Percentiles rank a stretch among this genome's conserved stretches.
These are phyloP conservation scores for Hypselothyrea guttata DNA, from an alignment of 2,888 invertebrate species.

Conservation along the genomic window DNA sequence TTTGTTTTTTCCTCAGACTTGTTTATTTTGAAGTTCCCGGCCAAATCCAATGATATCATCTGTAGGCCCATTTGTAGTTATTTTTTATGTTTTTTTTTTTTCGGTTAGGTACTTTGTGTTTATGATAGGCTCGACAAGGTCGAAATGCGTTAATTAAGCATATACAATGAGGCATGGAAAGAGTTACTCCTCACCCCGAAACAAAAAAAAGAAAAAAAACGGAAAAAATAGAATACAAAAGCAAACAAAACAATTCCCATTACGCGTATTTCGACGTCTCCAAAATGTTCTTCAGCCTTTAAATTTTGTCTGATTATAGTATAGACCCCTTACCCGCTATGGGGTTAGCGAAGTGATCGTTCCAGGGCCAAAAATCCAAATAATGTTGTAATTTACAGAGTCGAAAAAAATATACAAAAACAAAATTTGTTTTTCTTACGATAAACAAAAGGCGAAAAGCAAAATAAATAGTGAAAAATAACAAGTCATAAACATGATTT, in stretches of 20 bases:
- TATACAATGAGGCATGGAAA: conserved; percentile 28
- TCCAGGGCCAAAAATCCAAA: conserved; percentile 53
- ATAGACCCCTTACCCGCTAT: neutral
- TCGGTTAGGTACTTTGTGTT: conserved; percentile 18
- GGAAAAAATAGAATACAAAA: too few relatives aligned
- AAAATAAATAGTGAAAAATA: conserved; percentile 76
- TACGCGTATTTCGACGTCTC: conserved; percentile 21
- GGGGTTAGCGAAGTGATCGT: neutral
- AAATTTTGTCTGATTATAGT: conserved; percentile 4
- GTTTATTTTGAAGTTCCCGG: too few relatives aligned
- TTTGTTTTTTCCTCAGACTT: too few relatives aligned
- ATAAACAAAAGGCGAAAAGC: conserved; percentile 64
- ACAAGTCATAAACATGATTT: conserved; percentile 77
- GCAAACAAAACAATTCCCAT: conserved; percentile 1
- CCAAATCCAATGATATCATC: conserved; percentile 37
- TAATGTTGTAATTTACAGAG: conserved; percentile 69
- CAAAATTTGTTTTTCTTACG: conserved; percentile 40
- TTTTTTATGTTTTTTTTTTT: neutral
- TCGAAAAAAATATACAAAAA: conserved; percentile 14
- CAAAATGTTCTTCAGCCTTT: conserved; percentile 25
- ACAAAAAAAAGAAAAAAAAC: too few relatives aligned
- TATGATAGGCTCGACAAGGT: conserved; percentile 39
- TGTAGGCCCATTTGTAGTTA: conserved; percentile 14
- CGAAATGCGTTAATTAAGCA: conserved; percentile 47
- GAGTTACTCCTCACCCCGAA: conserved; percentile 5